These are phyloP conservation scores for Phataginus tricuspis DNA, from an alignment of 2,797 vertebrate genomes.

Conservation along the genomic window DNA sequence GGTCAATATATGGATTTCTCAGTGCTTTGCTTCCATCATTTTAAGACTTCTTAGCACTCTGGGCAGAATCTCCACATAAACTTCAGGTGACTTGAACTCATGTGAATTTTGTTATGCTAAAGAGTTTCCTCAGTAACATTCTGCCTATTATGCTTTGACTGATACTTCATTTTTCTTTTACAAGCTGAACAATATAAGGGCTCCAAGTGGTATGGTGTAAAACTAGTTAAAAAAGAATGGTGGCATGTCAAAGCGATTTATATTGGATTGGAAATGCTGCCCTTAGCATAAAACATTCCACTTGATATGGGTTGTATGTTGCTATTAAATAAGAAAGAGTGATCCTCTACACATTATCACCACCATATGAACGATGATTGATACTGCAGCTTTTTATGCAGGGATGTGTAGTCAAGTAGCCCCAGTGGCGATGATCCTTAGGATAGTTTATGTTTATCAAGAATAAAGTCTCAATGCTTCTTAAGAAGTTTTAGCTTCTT, in stretches of 20 bases:
- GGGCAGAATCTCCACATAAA: conserved; percentile 4
- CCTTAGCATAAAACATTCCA: conserved; percentile 65
- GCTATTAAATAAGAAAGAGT: conserved; percentile 48
- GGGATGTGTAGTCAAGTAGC: conserved; percentile 35
- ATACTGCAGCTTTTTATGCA: not conserved
- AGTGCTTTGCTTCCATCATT: not conserved
- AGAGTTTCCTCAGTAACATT: conserved; percentile 58
- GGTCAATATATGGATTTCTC: not conserved
- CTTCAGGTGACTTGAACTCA: not conserved
- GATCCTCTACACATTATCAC: not conserved
- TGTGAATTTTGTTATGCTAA: conserved; percentile 52
- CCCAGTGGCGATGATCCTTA: not conserved
- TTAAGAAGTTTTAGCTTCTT: conserved; percentile 18
- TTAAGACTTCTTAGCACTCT: not conserved
- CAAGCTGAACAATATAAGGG: not conserved
- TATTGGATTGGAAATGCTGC: conserved; percentile 54
- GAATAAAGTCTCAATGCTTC: conserved; percentile 3
- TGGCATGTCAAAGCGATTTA: conserved; percentile 64
- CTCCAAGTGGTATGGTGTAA: conserved; percentile 46
- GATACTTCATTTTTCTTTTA: conserved; percentile 68
- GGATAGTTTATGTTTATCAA: not conserved
- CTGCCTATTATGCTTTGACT: conserved; percentile 54
- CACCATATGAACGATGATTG: not conserved
- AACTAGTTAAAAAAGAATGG: conserved; percentile 49
- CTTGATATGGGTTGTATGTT: conserved; percentile 48